Base-by-base conservation (phyloP, 2,797 vertebrate genomes). In the Spondyliosoma cantharus region DNA sequence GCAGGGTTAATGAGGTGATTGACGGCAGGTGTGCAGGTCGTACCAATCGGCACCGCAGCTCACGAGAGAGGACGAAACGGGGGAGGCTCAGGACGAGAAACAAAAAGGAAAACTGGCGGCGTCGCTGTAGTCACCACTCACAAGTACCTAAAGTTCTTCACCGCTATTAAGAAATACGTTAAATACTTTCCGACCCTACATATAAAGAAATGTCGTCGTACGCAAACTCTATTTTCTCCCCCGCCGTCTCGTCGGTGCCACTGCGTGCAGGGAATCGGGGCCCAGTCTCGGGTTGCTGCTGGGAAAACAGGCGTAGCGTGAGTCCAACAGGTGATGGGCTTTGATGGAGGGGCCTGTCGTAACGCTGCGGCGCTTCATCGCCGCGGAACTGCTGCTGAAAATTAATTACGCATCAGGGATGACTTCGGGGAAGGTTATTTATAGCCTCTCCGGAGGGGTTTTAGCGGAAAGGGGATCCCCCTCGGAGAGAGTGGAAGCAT, bases 321-420 rank as follows among this genome's bases (percentile, higher is more conserved):
- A 87, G 66, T 76, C 83, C 86, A 91, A 91, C 93, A 95, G 93
- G 93, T 95, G 94, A 94, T 65, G 75, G 84, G 63, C 62, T 73
- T 32, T 86, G 89, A 91, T 87, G 62, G 89, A 91, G 76, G 25
- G 74, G 76, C 89, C 76, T 91, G 89, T 93, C 93, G 94, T 87
- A 91, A 93, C 86, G 91, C 64, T 37, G 82, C 68, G 43, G 73
- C 25, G 17, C 81, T 77, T 82, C 85, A 73, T 79, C 69, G 73
- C 76, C 22, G 53, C 62, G 45, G 70, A 83, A 76, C 76, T 67
- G 29, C 86, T 59, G 69, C 74, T 85, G 87, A 80, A 91, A 93
- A 94, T 94, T 93, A 94, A 94, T 94, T 92, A 92, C 86, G 52
- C 78, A 64, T 89, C 82, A 72, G 76, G 82, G 79, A 86, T 89